Conservation (phyloP, 2,113 vertebrate genomes). For the Ascaphus truei region DNA sequence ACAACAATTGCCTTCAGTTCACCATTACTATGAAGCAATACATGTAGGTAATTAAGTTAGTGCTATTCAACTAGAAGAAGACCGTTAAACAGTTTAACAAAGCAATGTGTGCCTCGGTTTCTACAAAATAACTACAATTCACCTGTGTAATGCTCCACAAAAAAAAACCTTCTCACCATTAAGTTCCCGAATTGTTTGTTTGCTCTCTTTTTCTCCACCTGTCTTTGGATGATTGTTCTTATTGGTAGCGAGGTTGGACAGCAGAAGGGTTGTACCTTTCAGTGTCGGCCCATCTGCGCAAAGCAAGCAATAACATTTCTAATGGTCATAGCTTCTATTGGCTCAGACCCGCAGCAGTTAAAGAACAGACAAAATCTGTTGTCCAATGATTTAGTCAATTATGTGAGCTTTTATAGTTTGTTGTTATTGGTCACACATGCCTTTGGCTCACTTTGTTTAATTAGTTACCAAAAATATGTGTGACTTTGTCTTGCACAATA, state of each 20-base stretch:
- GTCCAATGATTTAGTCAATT: constrained; percentile 23
- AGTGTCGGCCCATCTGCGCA: constrained; percentile 31
- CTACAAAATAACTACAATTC: background rate
- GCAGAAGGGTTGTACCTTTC: constrained; percentile 24
- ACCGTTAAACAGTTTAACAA: background rate
- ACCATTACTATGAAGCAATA: background rate
- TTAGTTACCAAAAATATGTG: constrained; percentile 29
- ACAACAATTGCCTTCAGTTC: background rate
- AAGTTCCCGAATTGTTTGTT: constrained; percentile 3
- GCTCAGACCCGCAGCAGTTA: constrained; percentile 12
- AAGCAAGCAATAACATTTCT: constrained; percentile 26
- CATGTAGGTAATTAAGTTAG: background rate
- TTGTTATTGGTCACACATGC: constrained; percentile 36
- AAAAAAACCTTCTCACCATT: background rate
- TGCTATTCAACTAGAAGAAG: background rate
- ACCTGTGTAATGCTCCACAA: background rate
- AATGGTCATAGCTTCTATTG: background rate
- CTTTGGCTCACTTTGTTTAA: constrained; percentile 33
- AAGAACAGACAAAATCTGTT: constrained; percentile 20
- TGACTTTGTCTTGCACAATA: constrained; percentile 12
- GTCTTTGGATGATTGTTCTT: background rate
- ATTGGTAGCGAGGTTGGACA: background rate
- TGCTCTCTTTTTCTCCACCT: background rate
- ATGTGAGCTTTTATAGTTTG: constrained; percentile 29
- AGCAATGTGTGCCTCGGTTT: background rate